Base-by-base conservation (phyloP, 2,113 vertebrate genomes). In the Cathartes aura region DNA sequence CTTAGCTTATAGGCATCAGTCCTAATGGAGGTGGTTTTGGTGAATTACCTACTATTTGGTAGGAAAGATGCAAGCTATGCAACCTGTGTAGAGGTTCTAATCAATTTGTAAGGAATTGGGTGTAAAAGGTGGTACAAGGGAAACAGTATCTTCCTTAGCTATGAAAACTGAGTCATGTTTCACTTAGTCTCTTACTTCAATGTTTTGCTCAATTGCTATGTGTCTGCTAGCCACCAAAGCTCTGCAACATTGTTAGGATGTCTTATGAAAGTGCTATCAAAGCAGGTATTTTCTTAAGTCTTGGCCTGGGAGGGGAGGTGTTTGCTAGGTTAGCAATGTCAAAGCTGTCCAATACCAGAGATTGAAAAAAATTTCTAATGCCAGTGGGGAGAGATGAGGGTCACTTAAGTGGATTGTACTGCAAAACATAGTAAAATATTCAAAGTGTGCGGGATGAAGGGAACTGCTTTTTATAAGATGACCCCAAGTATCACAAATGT, bases 91-190 rank as follows among this genome's bases (percentile, higher is more conserved):
- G 72, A 67, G 7, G 3, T 63, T 91, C 14, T 42, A 26, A 58
- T 58, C 0, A 0, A 11, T 79, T 63, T 66, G 6, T 42, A 66
- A 82, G 20, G 27, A 67, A 8, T 8, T 22, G 15, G 4, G 17
- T 87, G 5, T 78, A 18, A 15, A 48, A 66, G 45, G 48, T 38
- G 9, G 8, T 72, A 9, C 8, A 17, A 12, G 4, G 5, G 29
- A 47, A 82, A 16, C 6, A 10, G 5, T 48, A 15, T 43, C 55
- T 53, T 82, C 26, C 22, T 70, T 71, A 62, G 20, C 56, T 47
- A 5, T 42, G 42, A 8, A 43, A 70, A 38, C 18, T 59, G 38
- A 12, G 16, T 55, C 12, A 0, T 6, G 8, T 68, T 72, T 59
- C 12, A 42, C 5, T 32, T 53, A 8, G 8, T 26, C 23, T 29